Base-by-base conservation (phyloP, 2,113 vertebrate species). In the Microcebus murinus region DNA sequence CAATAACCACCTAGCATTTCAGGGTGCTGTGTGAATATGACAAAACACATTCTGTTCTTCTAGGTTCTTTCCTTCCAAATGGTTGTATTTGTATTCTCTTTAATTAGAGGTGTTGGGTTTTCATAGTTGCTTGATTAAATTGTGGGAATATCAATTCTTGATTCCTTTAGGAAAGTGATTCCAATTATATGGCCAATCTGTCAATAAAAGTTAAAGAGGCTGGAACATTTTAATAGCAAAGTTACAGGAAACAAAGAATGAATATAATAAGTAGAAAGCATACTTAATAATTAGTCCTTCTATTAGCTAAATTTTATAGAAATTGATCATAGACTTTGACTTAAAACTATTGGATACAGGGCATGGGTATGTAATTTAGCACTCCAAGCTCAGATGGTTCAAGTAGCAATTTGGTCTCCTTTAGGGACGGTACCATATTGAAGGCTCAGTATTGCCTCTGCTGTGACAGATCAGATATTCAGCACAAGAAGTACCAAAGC, bases 111-210 rank as follows among this genome's bases (percentile, higher is more conserved):
- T 91, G 39, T 65, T 95, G 84, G 42, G 31, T 90, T 95, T 96
- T 94, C 84, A 88, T 96, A 95, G 87, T 73, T 95, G 65, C 70
- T 97, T 97, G 93, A 97, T 96, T 97, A 96, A 97, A 84, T 57
- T 87, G 25, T 70, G 74, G 23, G n/a, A 93, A 84, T 96, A 96
- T 91, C 63, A 85, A 74, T 88, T 94, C 29, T 82, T 59, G 15
- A 82, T 84, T 80, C 84, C 94, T 96, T 91, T 92, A 81, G 94
- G 50, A 97, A 96, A 95, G 6, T 61, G 65, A 90, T 57, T 96
- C 29, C 27, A 97, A 93, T 90, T 97, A 86, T 48, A 80, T 23
- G 34, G 39, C 59, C 74, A 95, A 67, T 92, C 73, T 93, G 70
- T 84, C 92, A 84, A 76, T 71, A 86, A 90, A 97, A 45, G 36